phyloP scores from a whole-genome alignment of 2,797 vertebrate species.

The Chelon labrosus region DNA sequence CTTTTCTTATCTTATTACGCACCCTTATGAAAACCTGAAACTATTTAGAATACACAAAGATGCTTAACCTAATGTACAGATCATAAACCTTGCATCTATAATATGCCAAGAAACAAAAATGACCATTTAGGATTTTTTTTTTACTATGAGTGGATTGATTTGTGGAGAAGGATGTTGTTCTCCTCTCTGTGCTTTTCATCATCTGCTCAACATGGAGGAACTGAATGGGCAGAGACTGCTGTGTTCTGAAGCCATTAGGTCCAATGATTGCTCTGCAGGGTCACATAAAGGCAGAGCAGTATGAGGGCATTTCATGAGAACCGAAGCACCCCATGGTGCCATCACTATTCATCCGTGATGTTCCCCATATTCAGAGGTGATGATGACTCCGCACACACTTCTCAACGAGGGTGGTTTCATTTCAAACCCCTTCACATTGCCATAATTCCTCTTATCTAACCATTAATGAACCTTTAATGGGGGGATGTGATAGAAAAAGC shows the following conservation, averaged over 20 bases:
- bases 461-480: slow-evolving; percentile 11
- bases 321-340: slow-evolving; percentile 44
- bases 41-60: not conserved
- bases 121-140: not conserved
- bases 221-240: slow-evolving; percentile 39
- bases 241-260: slow-evolving; percentile 51
- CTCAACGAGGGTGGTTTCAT: slow-evolving; percentile 18
- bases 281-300: slow-evolving; percentile 40
- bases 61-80: not conserved
- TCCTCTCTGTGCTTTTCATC: slow-evolving; percentile 30
- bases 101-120: not conserved
- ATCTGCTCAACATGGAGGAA: slow-evolving; percentile 56
- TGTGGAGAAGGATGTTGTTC: slow-evolving; percentile 11
- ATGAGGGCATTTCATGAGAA: slow-evolving; percentile 43
- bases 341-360: slow-evolving; percentile 34
- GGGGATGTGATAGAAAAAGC: not conserved
- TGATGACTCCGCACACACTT: slow-evolving; percentile 27
- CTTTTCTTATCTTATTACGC: no score
- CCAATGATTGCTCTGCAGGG: slow-evolving; percentile 60
- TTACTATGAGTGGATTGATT: slow-evolving; percentile 16
- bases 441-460: not conserved
- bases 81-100: not conserved
- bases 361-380: slow-evolving; percentile 39
- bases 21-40: not conserved
- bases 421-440: not conserved